Conservation (phyloP, 2,113 vertebrate genomes). For the Symphodus melops region DNA sequence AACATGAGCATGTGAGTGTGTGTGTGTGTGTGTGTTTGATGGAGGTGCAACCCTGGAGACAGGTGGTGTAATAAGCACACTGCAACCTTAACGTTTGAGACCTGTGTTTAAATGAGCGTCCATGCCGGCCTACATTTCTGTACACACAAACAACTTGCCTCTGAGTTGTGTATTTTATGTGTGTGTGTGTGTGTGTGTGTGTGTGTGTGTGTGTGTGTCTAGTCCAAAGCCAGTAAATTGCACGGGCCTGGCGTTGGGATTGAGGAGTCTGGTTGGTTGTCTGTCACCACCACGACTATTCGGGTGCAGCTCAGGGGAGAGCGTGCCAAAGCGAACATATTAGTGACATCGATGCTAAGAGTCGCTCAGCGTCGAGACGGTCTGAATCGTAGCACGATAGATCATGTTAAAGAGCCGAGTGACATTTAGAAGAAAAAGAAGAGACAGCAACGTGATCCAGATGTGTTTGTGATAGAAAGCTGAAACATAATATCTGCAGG, state of each 20-base stretch:
- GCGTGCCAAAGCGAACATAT: conserved; percentile 24
- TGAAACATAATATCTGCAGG: no score
- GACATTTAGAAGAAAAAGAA: no score
- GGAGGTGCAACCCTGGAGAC: conserved; percentile 50
- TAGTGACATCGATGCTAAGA: conserved; percentile 22
- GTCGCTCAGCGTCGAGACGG: background rate
- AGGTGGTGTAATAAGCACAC: conserved; percentile 47
- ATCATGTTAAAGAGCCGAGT: background rate
- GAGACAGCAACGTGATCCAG: no score
- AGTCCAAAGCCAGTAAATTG: conserved; percentile 36
- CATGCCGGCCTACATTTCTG: conserved; percentile 4
- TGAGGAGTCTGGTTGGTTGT: conserved; percentile 61
- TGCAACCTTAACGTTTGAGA: conserved; percentile 30
- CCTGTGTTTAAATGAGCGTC: conserved; percentile 22
- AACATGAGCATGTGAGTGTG: conserved; percentile 13
- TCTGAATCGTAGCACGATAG: background rate
- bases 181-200: conserved; percentile 27
- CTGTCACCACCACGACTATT: conserved; percentile 63
- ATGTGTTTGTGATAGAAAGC: no score
- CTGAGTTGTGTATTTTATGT: background rate
- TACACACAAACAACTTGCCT: conserved; percentile 2
- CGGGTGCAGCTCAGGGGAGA: conserved; percentile 40
- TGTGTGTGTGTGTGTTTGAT: conserved; percentile 40
- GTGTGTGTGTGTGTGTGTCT: conserved; percentile 10
- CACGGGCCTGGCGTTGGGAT: conserved; percentile 32